Evolutionary conservation across 2,113 vertebrate species (phyloP).

Genomic region (Oenanthe melanoleuca): DNA sequence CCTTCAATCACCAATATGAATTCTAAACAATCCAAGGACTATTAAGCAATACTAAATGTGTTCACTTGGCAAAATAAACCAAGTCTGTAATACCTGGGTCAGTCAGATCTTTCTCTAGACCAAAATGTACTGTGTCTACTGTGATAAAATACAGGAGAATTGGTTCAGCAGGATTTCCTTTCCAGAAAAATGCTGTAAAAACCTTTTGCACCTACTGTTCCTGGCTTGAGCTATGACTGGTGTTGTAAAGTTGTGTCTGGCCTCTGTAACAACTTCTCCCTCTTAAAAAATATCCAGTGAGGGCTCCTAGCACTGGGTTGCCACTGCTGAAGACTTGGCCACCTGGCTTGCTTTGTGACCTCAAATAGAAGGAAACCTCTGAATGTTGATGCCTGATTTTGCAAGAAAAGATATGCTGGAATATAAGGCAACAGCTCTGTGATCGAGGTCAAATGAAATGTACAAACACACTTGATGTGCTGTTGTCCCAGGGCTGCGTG

Average conservation of each 20-base stretch:
- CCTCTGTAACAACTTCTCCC: neutral
- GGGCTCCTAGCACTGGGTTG: accelerated
- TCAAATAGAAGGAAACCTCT: neutral
- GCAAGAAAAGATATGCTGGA: neutral
- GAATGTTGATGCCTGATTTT: accelerated
- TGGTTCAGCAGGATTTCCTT: neutral
- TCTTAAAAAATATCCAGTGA: neutral
- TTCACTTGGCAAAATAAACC: neutral
- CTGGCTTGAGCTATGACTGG: neutral
- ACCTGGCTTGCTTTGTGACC: neutral
- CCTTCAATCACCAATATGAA: neutral
- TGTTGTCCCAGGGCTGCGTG: neutral
- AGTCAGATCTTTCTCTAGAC: neutral
- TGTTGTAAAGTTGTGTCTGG: neutral
- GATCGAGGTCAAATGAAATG: accelerated
- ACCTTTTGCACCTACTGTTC: neutral
- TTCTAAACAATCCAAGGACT: neutral
- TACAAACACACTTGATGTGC: accelerated
- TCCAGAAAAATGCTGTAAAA: neutral
- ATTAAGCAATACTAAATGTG: neutral
- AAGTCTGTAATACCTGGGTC: neutral
- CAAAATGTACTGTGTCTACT: neutral
- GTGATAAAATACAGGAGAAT: neutral
- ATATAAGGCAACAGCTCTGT: neutral
- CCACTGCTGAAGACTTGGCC: neutral